A percentile compares a stretch with the other conserved stretches of the same genome.
These are phyloP conservation scores for Drosophila stalkeri DNA, from an alignment of 2,888 invertebrate species.

Conservation along the genomic window DNA sequence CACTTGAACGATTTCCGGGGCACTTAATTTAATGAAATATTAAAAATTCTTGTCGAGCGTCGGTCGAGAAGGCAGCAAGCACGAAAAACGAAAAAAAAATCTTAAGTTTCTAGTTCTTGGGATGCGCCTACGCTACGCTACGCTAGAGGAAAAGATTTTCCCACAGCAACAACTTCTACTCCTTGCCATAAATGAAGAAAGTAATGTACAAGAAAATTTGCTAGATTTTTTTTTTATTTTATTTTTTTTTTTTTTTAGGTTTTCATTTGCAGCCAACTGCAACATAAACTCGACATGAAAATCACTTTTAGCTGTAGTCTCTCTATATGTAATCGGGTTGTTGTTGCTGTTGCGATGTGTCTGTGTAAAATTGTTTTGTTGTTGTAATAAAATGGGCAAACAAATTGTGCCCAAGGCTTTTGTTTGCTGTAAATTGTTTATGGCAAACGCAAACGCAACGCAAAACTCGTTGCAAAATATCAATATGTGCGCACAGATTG, in stretches of 20 bases:
- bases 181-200: slow-evolving; percentile 26
- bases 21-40: slow-evolving; percentile 85
- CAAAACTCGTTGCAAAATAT: slow-evolving; percentile 30
- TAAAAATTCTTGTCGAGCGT: slow-evolving; percentile 78
- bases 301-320: slow-evolving; percentile 50
- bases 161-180: neutral
- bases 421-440: slow-evolving; percentile 65
- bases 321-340: neutral
- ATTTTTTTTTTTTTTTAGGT: neutral
- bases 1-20: slow-evolving; percentile 78
- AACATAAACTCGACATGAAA: slow-evolving; percentile 70
- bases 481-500: slow-evolving; percentile 37
- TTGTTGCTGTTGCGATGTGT: neutral
- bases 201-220: slow-evolving; percentile 43
- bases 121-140: slow-evolving; percentile 42
- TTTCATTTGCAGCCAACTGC: slow-evolving; percentile 16
- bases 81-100: slow-evolving; percentile 22
- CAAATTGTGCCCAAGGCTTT: slow-evolving; percentile 62
- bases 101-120: slow-evolving; percentile 22
- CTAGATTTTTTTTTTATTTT: slow-evolving; percentile 4
- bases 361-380: slow-evolving; percentile 17
- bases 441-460: slow-evolving; percentile 35
- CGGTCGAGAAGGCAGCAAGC: neutral
- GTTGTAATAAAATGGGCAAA: slow-evolving; percentile 55
- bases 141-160: too few species aligned